Evolutionary conservation across 2,888 invertebrate genomes (phyloP).

Genomic region (Dolichopus griseipennis): DNA sequence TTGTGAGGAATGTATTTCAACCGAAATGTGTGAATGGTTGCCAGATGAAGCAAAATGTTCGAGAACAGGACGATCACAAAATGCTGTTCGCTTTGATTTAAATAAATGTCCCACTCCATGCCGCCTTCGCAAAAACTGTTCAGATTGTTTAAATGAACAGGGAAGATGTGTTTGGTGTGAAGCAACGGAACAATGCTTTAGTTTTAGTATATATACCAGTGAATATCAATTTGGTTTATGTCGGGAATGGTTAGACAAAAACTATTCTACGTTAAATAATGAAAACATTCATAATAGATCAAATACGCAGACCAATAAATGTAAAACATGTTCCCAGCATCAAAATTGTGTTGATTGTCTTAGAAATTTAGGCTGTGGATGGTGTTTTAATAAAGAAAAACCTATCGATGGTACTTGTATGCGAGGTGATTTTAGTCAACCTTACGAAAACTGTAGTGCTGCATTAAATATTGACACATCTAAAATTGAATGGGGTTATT

Average conservation of each 20-base stretch:
- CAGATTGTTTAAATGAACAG: constrained; percentile 72
- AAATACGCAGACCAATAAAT: constrained; percentile 51
- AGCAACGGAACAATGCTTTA: constrained; percentile 83
- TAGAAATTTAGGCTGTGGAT: constrained; percentile 80
- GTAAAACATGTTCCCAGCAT: constrained; percentile 70
- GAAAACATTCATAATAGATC: constrained; percentile 30
- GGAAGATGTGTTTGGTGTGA: constrained; percentile 95
- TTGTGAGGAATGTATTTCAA: constrained; percentile 70
- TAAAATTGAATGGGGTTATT: constrained; percentile 78
- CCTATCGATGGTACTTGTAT: constrained; percentile 80
- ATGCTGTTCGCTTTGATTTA: constrained; percentile 51
- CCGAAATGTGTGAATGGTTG: constrained; percentile 88
- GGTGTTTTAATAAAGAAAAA: constrained; percentile 84
- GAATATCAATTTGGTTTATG: constrained; percentile 90
- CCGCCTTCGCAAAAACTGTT: constrained; percentile 65
- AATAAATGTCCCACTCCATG: constrained; percentile 74
- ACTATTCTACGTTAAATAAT: constrained; percentile 41
- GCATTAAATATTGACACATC: constrained; percentile 53
- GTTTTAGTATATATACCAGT: constrained; percentile 91
- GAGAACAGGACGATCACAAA: constrained; percentile 62
- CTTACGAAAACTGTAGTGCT: constrained; percentile 61
- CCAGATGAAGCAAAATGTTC: constrained; percentile 79
- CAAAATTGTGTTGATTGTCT: constrained; percentile 71
- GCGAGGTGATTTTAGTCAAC: constrained; percentile 76
- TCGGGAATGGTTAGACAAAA: constrained; percentile 85